Evolutionary conservation across 1,140 invertebrate species (phyloP), one percentile per base, ranked within the genome.

Genomic region (Plectrocnemia conspersa): DNA sequence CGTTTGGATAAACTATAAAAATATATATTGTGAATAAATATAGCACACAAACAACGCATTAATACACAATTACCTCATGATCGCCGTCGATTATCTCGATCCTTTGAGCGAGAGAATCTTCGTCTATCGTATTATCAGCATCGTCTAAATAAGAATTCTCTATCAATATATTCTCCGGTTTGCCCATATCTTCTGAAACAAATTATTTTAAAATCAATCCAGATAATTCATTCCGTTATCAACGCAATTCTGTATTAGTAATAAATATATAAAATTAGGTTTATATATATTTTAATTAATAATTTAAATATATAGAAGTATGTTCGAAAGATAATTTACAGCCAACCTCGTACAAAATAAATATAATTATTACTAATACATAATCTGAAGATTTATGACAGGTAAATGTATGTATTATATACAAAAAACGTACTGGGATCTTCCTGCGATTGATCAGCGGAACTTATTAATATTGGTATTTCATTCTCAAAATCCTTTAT

Each of bases 41-140:
- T n/a, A n/a, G n/a, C n/a, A n/a, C n/a, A n/a, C n/a, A n/a, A n/a
- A n/a, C n/a, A n/a, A n/a, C n/a, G n/a, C n/a, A n/a, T n/a, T n/a
- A n/a, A n/a, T n/a, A n/a, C n/a, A n/a, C n/a, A n/a, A 7, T 6
- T 38, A 50, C 47, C 21, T 50, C 47, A 16, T 69, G 66, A n/a
- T 53, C 63, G 11, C 62, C 65, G 13, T 48, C 41, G 45, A 59
- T 59, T 45, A 59, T 54, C 42, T 59, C 36, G 11, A 59, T 54
- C 27, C 52, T 44, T 33, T 59, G 52, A 10, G 40, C 27, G 10
- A 45, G 19, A 36, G 54, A 35, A 11, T 59, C 57, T 32, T 52
- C 32, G 24, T 52, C 44, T 3, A 45, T 25, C 15, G 38, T 42
- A 15, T 22, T 38, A 9, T 45, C 33, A 1, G 40, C 49, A 15